Evolutionary conservation across 2,113 vertebrate species (phyloP).

Genomic region (Ginglymostoma cirratum): DNA sequence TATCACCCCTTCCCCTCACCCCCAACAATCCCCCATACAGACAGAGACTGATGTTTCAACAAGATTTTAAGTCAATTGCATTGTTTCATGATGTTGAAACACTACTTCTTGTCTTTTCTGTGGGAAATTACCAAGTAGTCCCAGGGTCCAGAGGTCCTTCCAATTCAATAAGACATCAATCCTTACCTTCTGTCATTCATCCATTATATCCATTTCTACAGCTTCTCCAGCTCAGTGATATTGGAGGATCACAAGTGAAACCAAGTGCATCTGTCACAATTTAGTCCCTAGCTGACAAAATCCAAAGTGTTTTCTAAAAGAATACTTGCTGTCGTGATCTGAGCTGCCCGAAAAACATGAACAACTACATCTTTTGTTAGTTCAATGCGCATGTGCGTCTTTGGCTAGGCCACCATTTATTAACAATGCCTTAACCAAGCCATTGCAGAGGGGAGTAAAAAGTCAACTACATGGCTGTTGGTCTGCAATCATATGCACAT

Average conservation of each 20-base stretch:
- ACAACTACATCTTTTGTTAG: neutral
- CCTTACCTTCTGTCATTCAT: neutral
- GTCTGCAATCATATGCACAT: neutral
- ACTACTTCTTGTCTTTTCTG: neutral
- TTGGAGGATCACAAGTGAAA: neutral
- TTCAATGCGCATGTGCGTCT: neutral
- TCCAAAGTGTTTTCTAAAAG: neutral
- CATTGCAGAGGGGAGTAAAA: neutral
- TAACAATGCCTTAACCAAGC: neutral
- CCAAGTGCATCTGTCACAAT: neutral
- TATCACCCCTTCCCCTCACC: neutral
- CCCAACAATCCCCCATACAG: too few species aligned
- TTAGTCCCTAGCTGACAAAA: neutral
- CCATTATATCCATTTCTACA: neutral
- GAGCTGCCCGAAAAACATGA: neutral
- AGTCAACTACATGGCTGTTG: neutral
- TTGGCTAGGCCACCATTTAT: neutral
- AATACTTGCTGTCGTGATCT: neutral
- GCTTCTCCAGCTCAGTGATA: neutral
- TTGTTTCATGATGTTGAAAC: neutral
- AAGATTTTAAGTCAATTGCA: neutral
- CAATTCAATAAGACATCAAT: neutral
- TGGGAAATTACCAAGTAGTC: neutral
- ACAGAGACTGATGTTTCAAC: neutral
- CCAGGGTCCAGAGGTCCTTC: neutral